Evolutionary conservation across 2,888 invertebrate genomes (phyloP).

Genomic region (Cataglyphis livida): DNA sequence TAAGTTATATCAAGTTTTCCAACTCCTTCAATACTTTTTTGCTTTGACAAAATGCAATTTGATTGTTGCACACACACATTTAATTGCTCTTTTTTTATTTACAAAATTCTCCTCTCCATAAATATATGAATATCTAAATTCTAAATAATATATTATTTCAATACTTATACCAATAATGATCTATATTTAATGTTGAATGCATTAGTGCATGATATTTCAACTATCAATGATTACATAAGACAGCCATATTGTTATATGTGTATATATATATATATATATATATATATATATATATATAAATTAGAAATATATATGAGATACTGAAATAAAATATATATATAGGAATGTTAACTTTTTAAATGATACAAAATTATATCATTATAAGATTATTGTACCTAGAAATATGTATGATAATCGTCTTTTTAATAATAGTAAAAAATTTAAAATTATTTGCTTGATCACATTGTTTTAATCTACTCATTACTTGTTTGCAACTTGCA

Average conservation of each 20-base stretch:
- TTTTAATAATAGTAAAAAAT: not conserved
- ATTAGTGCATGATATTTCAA: not conserved
- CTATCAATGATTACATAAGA: not conserved
- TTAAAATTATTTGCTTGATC: not conserved
- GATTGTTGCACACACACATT: not conserved
- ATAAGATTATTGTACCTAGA: not conserved
- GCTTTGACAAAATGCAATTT: not conserved
- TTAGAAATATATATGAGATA: not conserved
- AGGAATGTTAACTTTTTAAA: not conserved
- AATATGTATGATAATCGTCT: not conserved
- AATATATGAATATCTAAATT: not conserved
- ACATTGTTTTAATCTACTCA: not conserved
- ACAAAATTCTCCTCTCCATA: not conserved
- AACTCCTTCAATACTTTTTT: not conserved
- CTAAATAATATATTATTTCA: not conserved
- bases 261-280: no score
- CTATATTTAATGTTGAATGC: not conserved
- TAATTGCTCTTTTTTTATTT: not conserved
- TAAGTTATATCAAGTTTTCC: not conserved
- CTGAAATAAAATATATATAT: not conserved
- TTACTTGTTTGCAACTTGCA: not conserved
- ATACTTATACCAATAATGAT: not conserved
- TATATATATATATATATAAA: not conserved
- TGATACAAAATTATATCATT: not conserved
- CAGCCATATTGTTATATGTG: not conserved